These are phyloP conservation scores for Lottia scabra DNA, from an alignment of 2,888 invertebrate genomes.

Conservation along the genomic window DNA sequence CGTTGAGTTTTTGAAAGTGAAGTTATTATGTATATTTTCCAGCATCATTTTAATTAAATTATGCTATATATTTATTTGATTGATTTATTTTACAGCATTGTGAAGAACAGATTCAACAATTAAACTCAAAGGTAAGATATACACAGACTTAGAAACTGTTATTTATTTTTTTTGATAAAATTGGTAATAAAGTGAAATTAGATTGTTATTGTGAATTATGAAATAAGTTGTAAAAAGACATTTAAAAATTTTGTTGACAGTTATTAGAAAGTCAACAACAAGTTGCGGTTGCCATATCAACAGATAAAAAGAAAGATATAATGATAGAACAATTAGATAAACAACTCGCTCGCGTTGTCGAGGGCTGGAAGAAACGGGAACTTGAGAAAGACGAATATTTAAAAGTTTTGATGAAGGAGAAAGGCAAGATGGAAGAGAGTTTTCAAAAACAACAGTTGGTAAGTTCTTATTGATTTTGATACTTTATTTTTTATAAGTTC, in stretches of 20 bases:
- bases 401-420: conserved; percentile 47
- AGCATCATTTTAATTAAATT: too few species aligned
- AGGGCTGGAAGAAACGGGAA: conserved; percentile 64
- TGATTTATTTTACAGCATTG: conserved; percentile 56
- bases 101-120: conserved; percentile 62
- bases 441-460: conserved; percentile 55
- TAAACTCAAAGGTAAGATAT: conserved; percentile 57
- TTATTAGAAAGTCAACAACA: conserved; percentile 64
- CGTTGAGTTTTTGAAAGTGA: too few species aligned
- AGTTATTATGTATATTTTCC: too few species aligned
- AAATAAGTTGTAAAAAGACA: too few species aligned
- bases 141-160: too few species aligned
- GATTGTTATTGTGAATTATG: too few species aligned
- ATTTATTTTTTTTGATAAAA: too few species aligned
- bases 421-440: conserved; percentile 46
- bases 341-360: conserved; percentile 63
- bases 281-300: conserved; percentile 63
- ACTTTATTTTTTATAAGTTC: too few species aligned
- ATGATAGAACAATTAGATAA: conserved; percentile 68
- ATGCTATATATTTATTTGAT: too few species aligned
- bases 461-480: background rate
- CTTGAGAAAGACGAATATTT: conserved; percentile 54
- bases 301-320: conserved; percentile 64
- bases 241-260: conserved; percentile 37
- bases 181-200: too few species aligned